Evolutionary conservation across 2,888 invertebrate genomes (phyloP).

Genomic region (Zhuqinia jingwanae): DNA sequence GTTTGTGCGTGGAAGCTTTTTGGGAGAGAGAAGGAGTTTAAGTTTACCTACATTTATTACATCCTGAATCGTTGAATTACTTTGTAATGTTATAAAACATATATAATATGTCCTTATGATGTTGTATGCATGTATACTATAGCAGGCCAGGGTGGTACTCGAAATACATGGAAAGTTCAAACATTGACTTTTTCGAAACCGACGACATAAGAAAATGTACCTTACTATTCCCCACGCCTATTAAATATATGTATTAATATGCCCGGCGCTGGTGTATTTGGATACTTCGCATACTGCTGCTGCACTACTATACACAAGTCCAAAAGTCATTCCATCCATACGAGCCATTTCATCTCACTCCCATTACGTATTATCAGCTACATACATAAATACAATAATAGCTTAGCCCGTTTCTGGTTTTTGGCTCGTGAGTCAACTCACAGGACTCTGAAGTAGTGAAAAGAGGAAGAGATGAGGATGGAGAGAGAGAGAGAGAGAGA

Average conservation of each 20-base stretch:
- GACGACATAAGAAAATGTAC: background rate
- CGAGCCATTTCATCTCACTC: constrained; percentile 68
- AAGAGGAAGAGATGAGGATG: background rate
- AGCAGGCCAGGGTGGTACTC: no score
- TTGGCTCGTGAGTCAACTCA: constrained; percentile 48
- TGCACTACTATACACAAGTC: constrained; percentile 58
- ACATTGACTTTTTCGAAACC: constrained; percentile 41
- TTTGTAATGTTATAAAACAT: no score
- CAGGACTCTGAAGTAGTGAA: background rate
- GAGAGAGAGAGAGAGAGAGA: constrained; percentile 30
- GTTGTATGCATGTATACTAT: background rate
- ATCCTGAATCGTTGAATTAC: constrained; percentile 43
- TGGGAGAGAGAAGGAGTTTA: background rate
- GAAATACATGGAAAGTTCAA: constrained; percentile 39
- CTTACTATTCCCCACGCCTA: background rate
- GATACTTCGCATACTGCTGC: constrained; percentile 22
- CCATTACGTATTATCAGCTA: constrained; percentile 56
- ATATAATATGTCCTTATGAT: background rate
- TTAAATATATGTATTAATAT: background rate
- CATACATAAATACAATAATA: constrained; percentile 52
- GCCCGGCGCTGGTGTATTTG: background rate
- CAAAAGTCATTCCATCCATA: constrained; percentile 68
- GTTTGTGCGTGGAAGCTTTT: constrained; percentile 16
- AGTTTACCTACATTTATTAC: constrained; percentile 57
- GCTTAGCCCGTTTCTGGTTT: constrained; percentile 27